These are phyloP conservation scores for Ciconia nigra DNA, from an alignment of 2,797 vertebrate species.

Conservation along the genomic window DNA sequence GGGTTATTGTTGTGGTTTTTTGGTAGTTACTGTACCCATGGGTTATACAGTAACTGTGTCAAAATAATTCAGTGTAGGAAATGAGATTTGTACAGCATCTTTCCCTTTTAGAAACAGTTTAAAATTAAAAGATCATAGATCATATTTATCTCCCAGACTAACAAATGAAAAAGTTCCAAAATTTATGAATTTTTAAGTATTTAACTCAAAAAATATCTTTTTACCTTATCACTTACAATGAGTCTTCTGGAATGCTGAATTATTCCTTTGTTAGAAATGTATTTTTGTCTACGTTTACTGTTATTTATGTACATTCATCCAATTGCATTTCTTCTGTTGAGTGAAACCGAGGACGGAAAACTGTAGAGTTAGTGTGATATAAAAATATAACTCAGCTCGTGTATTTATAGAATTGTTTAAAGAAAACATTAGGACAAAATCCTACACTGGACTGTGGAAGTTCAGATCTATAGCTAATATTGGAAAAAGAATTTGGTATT, in stretches of 20 bases:
- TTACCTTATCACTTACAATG: not conserved
- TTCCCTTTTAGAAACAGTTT: not conserved
- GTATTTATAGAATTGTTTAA: not conserved
- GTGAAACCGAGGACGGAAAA: not conserved
- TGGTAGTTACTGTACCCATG: not conserved
- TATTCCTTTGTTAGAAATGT: not conserved
- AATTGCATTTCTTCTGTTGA: not conserved
- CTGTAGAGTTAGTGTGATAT: not conserved
- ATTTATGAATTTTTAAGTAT: not conserved
- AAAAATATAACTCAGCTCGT: not conserved
- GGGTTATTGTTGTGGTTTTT: not conserved
- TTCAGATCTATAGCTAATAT: not conserved
- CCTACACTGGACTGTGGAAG: not conserved
- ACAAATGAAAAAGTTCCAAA: not conserved
- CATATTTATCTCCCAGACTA: not conserved
- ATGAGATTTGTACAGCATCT: not conserved
- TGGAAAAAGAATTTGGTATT: not conserved
- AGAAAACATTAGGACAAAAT: not conserved
- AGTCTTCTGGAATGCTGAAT: not conserved
- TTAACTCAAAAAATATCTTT: not conserved
- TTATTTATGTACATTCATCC: not conserved
- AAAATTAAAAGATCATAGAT: not conserved
- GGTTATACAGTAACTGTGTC: not conserved
- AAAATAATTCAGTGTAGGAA: not conserved
- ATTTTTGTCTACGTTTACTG: not conserved